Percentiles rank a stretch among this genome's conserved stretches.
Evolutionary conservation across 2,888 invertebrate genomes (phyloP).

Genomic region (Cryptus viduatorius): DNA sequence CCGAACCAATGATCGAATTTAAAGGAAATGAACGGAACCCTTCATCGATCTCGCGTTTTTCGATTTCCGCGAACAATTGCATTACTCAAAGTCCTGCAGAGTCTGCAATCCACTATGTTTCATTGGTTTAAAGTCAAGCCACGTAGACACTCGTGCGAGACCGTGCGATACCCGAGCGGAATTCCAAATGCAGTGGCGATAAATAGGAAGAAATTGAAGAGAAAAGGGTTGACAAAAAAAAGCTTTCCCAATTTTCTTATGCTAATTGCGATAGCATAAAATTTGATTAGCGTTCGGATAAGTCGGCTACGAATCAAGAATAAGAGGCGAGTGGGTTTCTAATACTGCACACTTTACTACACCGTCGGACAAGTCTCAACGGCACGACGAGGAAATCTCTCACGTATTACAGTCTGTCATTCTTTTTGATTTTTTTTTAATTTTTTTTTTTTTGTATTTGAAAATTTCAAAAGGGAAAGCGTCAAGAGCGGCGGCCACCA

Average conservation of each 20-base stretch:
- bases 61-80: constrained; percentile 27
- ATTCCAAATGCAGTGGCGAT: constrained; percentile 55
- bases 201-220: constrained; percentile 35
- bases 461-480: constrained; percentile 79
- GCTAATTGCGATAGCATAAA: constrained; percentile 35
- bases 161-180: constrained; percentile 46
- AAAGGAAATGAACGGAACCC: background rate
- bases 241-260: background rate
- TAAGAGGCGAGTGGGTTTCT: background rate
- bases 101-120: constrained; percentile 17
- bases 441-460: constrained; percentile 63
- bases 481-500: constrained; percentile 83
- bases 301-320: background rate
- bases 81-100: constrained; percentile 30
- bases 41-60: constrained; percentile 16
- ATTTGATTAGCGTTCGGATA: constrained; percentile 12
- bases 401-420: background rate
- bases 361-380: background rate
- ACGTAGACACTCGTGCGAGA: constrained; percentile 55
- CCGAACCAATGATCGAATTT: background rate
- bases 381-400: background rate
- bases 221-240: background rate
- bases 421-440: no score
- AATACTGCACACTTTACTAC: background rate
- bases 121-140: constrained; percentile 52